Conservation (phyloP, 2,888 invertebrate genomes). For the Leptopterna dolabrata region DNA sequence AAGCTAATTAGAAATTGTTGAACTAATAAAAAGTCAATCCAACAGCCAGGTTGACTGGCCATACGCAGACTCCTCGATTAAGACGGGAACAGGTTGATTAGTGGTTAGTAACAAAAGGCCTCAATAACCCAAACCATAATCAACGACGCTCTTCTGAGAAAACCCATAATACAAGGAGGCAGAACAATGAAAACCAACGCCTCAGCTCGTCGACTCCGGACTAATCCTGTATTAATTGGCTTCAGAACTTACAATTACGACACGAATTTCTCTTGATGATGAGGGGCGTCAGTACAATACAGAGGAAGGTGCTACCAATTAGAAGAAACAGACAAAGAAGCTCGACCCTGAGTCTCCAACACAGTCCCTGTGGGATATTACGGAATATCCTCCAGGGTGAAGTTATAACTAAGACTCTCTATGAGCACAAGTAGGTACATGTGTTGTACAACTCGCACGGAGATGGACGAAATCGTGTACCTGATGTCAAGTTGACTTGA, state of each 20-base stretch:
- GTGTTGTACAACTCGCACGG: too few species aligned
- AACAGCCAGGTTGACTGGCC: not conserved
- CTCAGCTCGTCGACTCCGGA: not conserved
- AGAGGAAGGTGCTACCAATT: not conserved
- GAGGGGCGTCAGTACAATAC: not conserved
- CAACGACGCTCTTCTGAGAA: not conserved
- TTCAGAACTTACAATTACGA: not conserved
- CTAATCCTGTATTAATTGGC: not conserved
- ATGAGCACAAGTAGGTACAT: too few species aligned
- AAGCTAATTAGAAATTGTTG: not conserved
- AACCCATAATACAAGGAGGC: not conserved
- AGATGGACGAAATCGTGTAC: too few species aligned
- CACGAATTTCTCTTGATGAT: not conserved
- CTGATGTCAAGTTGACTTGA: too few species aligned
- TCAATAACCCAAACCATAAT: not conserved
- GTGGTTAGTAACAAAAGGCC: not conserved
- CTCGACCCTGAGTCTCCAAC: not conserved
- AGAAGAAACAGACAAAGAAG: not conserved
- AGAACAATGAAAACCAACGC: not conserved
- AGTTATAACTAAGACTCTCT: too few species aligned
- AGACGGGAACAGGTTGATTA: not conserved
- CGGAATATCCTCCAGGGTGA: too few species aligned
- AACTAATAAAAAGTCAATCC: too few species aligned
- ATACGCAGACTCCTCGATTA: not conserved
- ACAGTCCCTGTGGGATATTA: too few species aligned